These are phyloP conservation scores for Otolemur garnettii DNA, from an alignment of 2,113 vertebrate species.

Conservation along the genomic window DNA sequence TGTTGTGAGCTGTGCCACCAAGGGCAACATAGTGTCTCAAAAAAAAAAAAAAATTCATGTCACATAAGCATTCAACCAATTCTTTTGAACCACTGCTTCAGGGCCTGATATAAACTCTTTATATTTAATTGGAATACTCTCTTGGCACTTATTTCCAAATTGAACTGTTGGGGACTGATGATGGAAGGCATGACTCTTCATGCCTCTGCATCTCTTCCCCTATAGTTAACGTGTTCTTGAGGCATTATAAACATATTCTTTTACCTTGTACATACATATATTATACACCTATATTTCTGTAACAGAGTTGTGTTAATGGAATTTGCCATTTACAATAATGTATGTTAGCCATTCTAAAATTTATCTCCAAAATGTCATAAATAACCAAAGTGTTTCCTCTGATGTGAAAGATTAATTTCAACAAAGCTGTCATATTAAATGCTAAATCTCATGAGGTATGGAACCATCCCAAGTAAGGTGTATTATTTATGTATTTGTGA, in stretches of 20 bases:
- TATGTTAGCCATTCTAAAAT: constrained; percentile 45
- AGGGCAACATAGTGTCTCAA: too few relatives aligned
- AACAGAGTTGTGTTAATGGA: neutral
- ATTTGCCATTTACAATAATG: neutral
- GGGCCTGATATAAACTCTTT: neutral
- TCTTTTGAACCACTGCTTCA: constrained; percentile 1
- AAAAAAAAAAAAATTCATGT: neutral
- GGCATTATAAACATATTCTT: neutral
- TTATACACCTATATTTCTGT: neutral
- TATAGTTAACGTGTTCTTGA: neutral
- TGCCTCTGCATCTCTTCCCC: neutral
- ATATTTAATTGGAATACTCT: neutral
- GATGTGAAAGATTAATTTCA: constrained; percentile 46
- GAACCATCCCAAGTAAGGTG: neutral
- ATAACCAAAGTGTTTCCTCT: neutral
- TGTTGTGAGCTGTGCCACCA: too few relatives aligned
- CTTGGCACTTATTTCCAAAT: neutral
- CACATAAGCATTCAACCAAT: neutral
- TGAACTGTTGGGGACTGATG: neutral
- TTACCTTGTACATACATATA: neutral
- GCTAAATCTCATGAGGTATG: neutral
- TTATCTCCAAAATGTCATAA: constrained; percentile 4
- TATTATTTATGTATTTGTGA: neutral
- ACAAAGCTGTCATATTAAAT: neutral
- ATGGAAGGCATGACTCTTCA: neutral